These are phyloP conservation scores for Hoplias malabaricus DNA, from an alignment of 2,113 vertebrate genomes.

Conservation along the genomic window DNA sequence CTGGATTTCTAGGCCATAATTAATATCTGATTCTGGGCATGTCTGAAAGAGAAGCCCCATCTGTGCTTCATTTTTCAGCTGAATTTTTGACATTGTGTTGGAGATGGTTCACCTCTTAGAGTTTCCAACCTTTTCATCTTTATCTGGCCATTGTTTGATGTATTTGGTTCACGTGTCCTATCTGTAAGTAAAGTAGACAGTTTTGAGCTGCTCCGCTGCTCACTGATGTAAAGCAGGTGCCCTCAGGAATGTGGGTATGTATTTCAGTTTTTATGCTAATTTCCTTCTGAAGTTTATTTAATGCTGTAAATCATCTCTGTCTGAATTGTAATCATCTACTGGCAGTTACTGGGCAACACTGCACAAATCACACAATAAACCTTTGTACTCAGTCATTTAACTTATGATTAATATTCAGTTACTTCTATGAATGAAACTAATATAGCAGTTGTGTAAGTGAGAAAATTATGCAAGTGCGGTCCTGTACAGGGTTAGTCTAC, in stretches of 20 bases:
- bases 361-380: not conserved
- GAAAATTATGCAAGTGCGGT: too few species aligned
- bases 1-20: conserved; percentile 1
- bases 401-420: too few species aligned
- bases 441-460: too few species aligned
- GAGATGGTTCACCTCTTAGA: conserved; percentile 1
- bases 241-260: not conserved
- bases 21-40: conserved; percentile 15
- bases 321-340: conserved; percentile 8
- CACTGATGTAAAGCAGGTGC: conserved; percentile 32
- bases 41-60: conserved; percentile 11
- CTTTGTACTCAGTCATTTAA: too few species aligned
- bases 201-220: not conserved
- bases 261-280: conserved; percentile 13
- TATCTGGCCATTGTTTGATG: conserved; percentile 25
- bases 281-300: conserved; percentile 28
- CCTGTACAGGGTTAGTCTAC: too few species aligned
- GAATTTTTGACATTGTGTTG: conserved; percentile 16
- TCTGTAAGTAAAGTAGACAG: not conserved
- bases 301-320: not conserved
- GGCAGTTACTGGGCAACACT: not conserved
- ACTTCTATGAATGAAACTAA: too few species aligned
- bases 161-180: conserved; percentile 1
- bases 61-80: conserved; percentile 26
- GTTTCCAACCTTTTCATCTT: conserved; percentile 19